Evolutionary conservation across 2,888 invertebrate genomes (phyloP), one percentile per base, ranked within the genome.

Genomic region (Ornithoptera priamus): DNA sequence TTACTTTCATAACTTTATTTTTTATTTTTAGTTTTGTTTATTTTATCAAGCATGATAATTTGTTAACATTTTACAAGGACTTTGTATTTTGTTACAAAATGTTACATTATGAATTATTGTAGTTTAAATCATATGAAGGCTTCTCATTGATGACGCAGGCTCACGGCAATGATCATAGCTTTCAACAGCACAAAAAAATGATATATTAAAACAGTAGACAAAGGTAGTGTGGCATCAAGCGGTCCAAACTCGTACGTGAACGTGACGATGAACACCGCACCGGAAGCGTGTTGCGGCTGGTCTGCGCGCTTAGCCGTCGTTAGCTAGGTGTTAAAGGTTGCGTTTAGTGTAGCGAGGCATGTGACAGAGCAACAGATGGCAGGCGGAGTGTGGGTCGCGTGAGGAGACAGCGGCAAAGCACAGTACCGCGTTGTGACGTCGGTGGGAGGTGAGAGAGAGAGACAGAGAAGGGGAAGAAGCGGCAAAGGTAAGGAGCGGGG

Each of bases 341-440:
- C 85, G 84, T 90, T 90, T 87, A 88, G 90, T 88, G 88, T 90
- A 86, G 90, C 90, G 85, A 90, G 90, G 89, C 90, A 83, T 84
- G 89, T 90, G 90, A 86, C 84, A 85, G 85, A 87, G 88, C 88
- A 84, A 86, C 84, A 84, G 73, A 84, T 85, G 89, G 88, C 88
- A 89, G 90, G 90, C 90, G 86, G 88, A 87, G 86, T 88, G 85
- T 81, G 84, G 87, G 83, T 79, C 83, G 87, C 86, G 84, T 80
- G 84, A 84, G 88, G 87, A 69, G 69, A 87, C 81, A 89, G 90
- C 88, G 85, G 85, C 88, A 84, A 87, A 90, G 89, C 90, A 87
- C 84, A 86, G 82, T 75, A n/a, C n/a, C 53, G 53, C 53, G 53
- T 63, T 20, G n/a, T 63, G 64, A 46, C 15, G 2, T 15, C 30